Evolutionary conservation across 2,888 invertebrate genomes (phyloP).

Genomic region (Eudemis profundana): DNA sequence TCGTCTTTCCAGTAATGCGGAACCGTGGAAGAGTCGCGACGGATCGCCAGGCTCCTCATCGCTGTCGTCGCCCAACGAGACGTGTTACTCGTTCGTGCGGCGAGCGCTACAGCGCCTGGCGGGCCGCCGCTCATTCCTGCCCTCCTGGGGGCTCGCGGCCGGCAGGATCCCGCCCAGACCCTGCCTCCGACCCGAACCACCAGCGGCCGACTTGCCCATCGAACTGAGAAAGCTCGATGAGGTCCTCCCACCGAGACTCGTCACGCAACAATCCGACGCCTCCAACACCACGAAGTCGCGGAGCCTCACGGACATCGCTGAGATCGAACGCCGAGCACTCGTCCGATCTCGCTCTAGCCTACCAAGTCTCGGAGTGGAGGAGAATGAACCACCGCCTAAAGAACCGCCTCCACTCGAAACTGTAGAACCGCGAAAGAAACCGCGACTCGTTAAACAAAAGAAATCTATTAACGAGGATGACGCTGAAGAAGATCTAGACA

Average conservation of each 20-base stretch:
- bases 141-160: conserved; percentile 88
- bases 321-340: conserved; percentile 89
- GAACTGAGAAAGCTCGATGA: conserved; percentile 91
- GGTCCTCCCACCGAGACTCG: conserved; percentile 79
- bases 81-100: conserved; percentile 96
- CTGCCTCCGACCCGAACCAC: conserved; percentile 91
- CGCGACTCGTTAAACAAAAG: conserved; percentile 94
- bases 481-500: conserved; percentile 87
- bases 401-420: conserved; percentile 64
- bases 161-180: conserved; percentile 66
- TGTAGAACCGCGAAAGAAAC: conserved; percentile 86
- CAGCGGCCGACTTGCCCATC: conserved; percentile 92
- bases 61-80: conserved; percentile 95
- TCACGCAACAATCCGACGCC: conserved; percentile 83
- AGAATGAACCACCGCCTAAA: conserved; percentile 61
- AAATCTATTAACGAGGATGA: conserved; percentile 92
- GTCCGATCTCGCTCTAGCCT: conserved; percentile 91
- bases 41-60: conserved; percentile 93
- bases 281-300: conserved; percentile 89
- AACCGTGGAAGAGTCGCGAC: conserved; percentile 81
- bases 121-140: conserved; percentile 90
- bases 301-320: conserved; percentile 93
- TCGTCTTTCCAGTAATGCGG: conserved; percentile 63
- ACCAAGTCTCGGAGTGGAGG: conserved; percentile 86
- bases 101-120: conserved; percentile 94